Conservation (phyloP, 2,113 vertebrate genomes). For the Tichodroma muraria region DNA sequence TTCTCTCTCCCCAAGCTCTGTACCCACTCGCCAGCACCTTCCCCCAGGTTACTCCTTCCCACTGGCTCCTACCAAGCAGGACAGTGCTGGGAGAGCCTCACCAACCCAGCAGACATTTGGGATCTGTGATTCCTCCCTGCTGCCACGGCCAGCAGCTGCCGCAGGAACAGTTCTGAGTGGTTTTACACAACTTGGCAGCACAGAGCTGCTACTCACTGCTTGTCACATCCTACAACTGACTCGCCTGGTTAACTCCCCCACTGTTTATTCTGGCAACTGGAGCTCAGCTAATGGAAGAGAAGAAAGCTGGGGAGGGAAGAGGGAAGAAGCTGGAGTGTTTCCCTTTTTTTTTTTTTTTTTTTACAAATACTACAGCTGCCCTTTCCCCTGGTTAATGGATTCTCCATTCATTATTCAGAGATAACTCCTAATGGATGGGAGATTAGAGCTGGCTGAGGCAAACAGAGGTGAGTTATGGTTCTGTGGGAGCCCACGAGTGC, state of each 20-base stretch:
- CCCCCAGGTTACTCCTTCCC: too few species aligned
- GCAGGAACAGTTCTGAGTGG: neutral
- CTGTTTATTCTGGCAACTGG: neutral
- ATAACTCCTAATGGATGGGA: conserved; percentile 15
- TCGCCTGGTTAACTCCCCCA: neutral
- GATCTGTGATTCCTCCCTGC: neutral
- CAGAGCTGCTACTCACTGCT: neutral
- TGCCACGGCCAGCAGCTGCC: neutral
- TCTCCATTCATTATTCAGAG: conserved; percentile 62
- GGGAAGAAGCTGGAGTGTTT: neutral
- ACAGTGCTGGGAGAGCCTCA: neutral
- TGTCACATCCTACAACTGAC: neutral
- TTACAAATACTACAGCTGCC: neutral
- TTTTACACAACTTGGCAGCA: neutral
- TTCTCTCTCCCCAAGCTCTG: neutral
- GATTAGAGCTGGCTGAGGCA: neutral
- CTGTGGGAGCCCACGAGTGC: neutral
- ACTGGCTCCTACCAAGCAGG: neutral
- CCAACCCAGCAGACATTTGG: rapidly evolving
- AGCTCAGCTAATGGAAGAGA: neutral
- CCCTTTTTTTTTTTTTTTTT: neutral
- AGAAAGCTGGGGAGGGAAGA: neutral
- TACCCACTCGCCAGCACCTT: neutral
- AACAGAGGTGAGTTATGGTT: neutral
- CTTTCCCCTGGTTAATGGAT: conserved; percentile 45